Conservation (phyloP, 2,113 vertebrate genomes). For the Vicugna pacos region DNA sequence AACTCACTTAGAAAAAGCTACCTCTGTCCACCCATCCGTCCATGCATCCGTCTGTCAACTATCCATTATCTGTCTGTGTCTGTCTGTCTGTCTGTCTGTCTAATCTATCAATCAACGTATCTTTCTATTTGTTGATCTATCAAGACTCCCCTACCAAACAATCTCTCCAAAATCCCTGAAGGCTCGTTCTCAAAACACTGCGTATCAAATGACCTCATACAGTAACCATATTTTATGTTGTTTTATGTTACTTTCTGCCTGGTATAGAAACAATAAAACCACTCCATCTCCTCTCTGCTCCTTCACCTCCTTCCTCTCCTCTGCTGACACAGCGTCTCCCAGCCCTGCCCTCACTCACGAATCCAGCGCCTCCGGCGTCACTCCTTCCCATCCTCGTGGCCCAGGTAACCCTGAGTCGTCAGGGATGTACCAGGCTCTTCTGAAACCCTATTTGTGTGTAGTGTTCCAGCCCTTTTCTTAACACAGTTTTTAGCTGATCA, state of each 20-base stretch:
- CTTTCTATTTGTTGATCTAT: background rate
- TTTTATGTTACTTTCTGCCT: background rate
- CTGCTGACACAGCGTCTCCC: background rate
- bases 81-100: background rate
- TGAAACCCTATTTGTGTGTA: background rate
- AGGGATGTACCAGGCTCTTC: background rate
- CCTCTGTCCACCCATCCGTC: background rate
- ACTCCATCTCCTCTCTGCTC: background rate
- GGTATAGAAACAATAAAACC: background rate
- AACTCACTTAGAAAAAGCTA: background rate
- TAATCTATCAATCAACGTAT: background rate
- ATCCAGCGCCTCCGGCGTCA: background rate
- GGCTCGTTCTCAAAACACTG: background rate
- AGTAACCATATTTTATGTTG: background rate
- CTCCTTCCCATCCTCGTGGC: background rate
- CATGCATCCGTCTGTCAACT: background rate
- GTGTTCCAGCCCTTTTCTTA: background rate
- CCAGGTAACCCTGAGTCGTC: background rate
- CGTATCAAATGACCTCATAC: background rate
- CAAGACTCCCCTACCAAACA: background rate
- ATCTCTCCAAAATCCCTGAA: background rate
- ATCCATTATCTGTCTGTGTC: background rate
- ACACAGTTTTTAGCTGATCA: background rate
- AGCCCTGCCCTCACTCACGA: fast-evolving
- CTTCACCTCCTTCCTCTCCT: background rate